Conservation (phyloP, 2,113 vertebrate species). For the Philantomba maxwellii region DNA sequence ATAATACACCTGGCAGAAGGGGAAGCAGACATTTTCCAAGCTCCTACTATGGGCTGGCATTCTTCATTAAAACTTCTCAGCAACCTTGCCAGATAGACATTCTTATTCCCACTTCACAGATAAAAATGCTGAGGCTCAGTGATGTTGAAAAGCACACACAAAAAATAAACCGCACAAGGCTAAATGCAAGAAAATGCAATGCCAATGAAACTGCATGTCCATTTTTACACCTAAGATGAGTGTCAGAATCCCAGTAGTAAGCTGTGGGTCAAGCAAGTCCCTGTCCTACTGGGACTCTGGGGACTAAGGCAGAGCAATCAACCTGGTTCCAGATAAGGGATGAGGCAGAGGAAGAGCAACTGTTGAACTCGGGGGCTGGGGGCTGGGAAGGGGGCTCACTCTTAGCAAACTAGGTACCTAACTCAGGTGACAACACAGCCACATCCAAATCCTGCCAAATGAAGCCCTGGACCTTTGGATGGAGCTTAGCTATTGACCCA, state of each 20-base stretch:
- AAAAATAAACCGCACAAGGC: background rate
- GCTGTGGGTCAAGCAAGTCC: background rate
- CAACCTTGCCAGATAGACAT: background rate
- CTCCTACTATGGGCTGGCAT: background rate
- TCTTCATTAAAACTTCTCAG: conserved; percentile 14
- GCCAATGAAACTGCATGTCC: background rate
- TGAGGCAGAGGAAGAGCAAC: background rate
- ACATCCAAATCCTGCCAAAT: background rate
- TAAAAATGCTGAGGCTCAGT: background rate
- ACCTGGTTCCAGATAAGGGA: background rate
- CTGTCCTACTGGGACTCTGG: background rate
- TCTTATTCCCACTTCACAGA: conserved; percentile 15
- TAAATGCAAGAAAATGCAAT: background rate
- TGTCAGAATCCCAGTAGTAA: background rate
- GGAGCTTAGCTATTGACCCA: background rate
- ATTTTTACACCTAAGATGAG: background rate
- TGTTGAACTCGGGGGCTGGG: background rate
- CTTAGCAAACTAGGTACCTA: background rate
- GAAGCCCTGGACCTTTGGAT: background rate
- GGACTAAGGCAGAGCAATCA: background rate
- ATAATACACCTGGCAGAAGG: background rate
- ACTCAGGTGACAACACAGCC: background rate
- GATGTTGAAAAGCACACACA: background rate
- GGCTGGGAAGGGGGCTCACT: background rate
- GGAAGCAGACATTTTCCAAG: background rate